Evolutionary conservation across 2,113 vertebrate species (phyloP).

Genomic region (Patagioenas fasciata): DNA sequence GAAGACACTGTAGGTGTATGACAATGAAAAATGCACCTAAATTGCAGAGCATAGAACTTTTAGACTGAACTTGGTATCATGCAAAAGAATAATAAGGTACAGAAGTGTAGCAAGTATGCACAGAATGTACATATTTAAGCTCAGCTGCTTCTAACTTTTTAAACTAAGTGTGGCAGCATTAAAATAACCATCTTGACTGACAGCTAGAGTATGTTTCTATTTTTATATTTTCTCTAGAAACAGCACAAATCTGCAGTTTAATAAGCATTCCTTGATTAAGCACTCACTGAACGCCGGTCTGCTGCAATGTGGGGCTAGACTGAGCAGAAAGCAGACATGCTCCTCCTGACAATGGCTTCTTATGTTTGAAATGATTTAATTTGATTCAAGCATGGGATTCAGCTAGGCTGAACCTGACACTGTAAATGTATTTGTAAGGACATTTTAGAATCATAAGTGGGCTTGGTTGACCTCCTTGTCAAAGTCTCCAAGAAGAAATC

Average conservation of each 20-base stretch:
- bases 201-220: slow-evolving; percentile 14
- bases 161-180: not conserved
- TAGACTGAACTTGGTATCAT: not conserved
- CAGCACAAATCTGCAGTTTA: slow-evolving; percentile 27
- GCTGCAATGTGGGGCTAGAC: not conserved
- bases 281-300: not conserved
- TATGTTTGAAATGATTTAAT: slow-evolving; percentile 39
- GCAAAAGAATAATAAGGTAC: not conserved
- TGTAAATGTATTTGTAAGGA: slow-evolving; percentile 54
- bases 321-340: slow-evolving; percentile 15
- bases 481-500: not conserved
- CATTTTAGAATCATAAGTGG: not conserved
- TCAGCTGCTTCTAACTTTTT: not conserved
- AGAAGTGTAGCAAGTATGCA: not conserved
- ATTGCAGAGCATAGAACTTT: not conserved
- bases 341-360: slow-evolving; percentile 11
- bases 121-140: not conserved
- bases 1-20: not conserved
- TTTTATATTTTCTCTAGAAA: slow-evolving; percentile 30
- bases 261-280: slow-evolving; percentile 63
- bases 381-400: slow-evolving; percentile 6
- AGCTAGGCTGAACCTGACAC: not conserved
- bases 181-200: slow-evolving; percentile 37
- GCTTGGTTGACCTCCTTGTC: slow-evolving; percentile 21
- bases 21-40: not conserved